These are phyloP conservation scores for Micrasema longulum DNA, from an alignment of 1,140 invertebrate species.

Conservation along the genomic window DNA sequence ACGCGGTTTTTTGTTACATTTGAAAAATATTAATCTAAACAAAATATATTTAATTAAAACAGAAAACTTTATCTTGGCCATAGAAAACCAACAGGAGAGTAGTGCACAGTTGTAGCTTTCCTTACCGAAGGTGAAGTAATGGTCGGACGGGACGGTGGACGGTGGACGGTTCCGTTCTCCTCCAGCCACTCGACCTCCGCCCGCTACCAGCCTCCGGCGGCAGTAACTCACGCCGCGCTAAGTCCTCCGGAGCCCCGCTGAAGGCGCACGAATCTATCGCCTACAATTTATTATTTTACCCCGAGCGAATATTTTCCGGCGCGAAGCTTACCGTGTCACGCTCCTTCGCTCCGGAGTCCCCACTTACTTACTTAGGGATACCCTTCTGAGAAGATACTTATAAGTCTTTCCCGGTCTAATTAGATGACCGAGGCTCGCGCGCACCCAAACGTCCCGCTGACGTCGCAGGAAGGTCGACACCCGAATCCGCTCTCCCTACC, in stretches of 20 bases:
- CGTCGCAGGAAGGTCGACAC: background rate
- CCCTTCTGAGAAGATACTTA: background rate
- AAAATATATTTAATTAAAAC: too few relatives aligned
- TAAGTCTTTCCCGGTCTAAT: background rate
- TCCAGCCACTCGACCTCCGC: background rate
- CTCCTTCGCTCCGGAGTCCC: background rate
- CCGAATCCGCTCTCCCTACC: background rate
- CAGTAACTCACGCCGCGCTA: slow-evolving; percentile 30
- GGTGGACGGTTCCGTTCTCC: background rate
- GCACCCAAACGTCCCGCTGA: background rate
- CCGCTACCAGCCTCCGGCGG: background rate
- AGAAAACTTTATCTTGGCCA: too few relatives aligned
- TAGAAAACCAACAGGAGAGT: too few relatives aligned
- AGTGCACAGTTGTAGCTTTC: too few relatives aligned
- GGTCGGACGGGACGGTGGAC: background rate
- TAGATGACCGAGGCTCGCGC: background rate
- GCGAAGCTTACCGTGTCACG: background rate
- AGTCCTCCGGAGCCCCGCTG: slow-evolving; percentile 31
- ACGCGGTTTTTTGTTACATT: too few relatives aligned
- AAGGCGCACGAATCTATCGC: slow-evolving; percentile 39
- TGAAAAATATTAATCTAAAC: too few relatives aligned
- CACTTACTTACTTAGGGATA: slow-evolving; percentile 14
- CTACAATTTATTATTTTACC: slow-evolving; percentile 29
- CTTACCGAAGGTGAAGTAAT: too few relatives aligned
- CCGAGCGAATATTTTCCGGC: background rate